Evolutionary conservation across 2,113 vertebrate genomes (phyloP).

Genomic region (Phalacrocorax aristotelis): DNA sequence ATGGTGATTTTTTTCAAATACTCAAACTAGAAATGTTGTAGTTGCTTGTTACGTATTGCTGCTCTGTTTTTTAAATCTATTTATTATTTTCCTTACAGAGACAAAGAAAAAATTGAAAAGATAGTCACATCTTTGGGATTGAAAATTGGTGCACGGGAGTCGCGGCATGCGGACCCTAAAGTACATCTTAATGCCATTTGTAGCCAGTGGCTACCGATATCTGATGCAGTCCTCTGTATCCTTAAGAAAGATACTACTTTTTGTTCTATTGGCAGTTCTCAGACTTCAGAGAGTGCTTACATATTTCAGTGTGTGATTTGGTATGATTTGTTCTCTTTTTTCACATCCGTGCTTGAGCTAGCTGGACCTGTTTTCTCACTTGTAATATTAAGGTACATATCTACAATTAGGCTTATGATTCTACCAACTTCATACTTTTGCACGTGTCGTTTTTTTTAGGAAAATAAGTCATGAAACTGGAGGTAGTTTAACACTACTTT

Average conservation of each 20-base stretch:
- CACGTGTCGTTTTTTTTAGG: neutral
- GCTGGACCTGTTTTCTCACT: neutral
- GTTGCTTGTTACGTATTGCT: neutral
- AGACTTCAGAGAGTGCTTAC: neutral
- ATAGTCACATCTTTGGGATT: constrained; percentile 88
- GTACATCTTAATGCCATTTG: constrained; percentile 93
- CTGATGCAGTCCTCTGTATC: constrained; percentile 94
- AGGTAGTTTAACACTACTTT: neutral
- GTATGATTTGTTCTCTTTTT: neutral
- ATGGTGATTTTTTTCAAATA: neutral
- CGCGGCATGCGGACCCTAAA: constrained; percentile 88
- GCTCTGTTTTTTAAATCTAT: neutral
- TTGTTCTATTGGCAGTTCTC: neutral
- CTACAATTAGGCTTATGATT: neutral
- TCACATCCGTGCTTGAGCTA: neutral
- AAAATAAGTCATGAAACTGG: neutral
- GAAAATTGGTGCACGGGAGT: constrained; percentile 85
- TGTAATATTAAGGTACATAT: neutral
- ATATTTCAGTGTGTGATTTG: neutral
- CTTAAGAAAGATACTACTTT: constrained; percentile 37
- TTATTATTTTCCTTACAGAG: constrained; percentile 70
- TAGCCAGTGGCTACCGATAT: constrained; percentile 93
- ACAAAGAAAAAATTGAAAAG: constrained; percentile 93
- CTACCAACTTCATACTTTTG: neutral
- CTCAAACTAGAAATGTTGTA: neutral